Evolutionary conservation across 2,797 vertebrate species (phyloP), one percentile per base, ranked within the genome.

Genomic region (Pampus argenteus): DNA sequence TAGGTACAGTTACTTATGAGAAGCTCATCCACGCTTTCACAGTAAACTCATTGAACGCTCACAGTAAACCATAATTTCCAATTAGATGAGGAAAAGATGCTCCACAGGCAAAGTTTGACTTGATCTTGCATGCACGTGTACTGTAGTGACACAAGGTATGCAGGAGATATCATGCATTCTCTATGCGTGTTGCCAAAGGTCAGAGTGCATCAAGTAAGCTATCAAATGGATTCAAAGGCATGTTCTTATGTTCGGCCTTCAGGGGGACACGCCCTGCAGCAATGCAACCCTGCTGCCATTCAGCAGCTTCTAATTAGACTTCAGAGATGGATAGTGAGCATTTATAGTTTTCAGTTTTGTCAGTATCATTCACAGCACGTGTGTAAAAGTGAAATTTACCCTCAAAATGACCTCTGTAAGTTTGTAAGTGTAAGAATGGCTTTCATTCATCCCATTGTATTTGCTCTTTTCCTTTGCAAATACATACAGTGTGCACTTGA

Each of bases 201-300:
- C 83, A 86, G 56, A 84, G 83, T 57, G 66, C 85, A 77, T 36
- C 44, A 9, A 68, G 67, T 60, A 54, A 50, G 79, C 63, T 84
- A 85, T 90, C 74, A 28, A 72, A 81, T 91, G 71, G 18, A 80
- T 87, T 66, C 72, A 70, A 23, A 79, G 84, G 88, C 74, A 85
- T 87, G 82, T 75, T 83, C 65, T 88, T 49, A 69, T 78, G 74
- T 82, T 52, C 71, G 72, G 48, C 64, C 25, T 23, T 69, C 64
- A n/a, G 29, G 63, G 58, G 17, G 86, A 74, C 90, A 84, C 85
- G 67, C 84, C 88, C 82, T 54, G 48, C 14, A 75, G 61, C 60
- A 85, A 23, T 4, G 4, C 18, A 66, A 78, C 55, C 66, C 51
- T 48, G 60, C 65, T 73, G 64, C 75, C 79, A 66, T 70, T 80